Conservation (phyloP, 1,140 invertebrate species). For the Odontomachus brunneus region DNA sequence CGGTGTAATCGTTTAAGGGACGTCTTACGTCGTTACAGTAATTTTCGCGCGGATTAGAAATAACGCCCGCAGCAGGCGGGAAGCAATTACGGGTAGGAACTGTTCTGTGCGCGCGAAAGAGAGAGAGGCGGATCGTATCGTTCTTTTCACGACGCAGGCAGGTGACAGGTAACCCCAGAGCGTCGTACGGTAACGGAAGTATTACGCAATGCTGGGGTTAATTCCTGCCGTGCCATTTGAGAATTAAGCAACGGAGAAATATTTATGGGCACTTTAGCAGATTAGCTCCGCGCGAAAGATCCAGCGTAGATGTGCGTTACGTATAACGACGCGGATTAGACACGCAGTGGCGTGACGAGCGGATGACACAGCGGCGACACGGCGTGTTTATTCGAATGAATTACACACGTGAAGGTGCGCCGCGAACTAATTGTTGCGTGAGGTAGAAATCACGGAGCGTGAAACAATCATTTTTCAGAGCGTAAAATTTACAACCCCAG, state of each 20-base stretch:
- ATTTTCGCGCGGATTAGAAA: constrained; percentile 42
- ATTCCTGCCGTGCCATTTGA: constrained; percentile 55
- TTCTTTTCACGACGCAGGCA: constrained; percentile 28
- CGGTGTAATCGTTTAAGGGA: constrained; percentile 14
- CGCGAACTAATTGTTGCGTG: background rate
- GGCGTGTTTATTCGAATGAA: constrained; percentile 5
- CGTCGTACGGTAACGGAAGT: constrained; percentile 31
- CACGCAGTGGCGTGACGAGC: constrained; percentile 1
- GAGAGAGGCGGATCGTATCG: background rate
- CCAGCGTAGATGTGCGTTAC: background rate
- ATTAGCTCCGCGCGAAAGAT: constrained; percentile 31
- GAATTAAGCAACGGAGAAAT: constrained; percentile 50
- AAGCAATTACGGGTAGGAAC: constrained; percentile 26
- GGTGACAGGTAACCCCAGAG: constrained; percentile 28
- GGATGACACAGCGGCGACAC: constrained; percentile 5
- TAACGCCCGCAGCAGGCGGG: background rate
- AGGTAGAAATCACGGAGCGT: constrained; percentile 1
- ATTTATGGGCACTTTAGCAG: constrained; percentile 56
- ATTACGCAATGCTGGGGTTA: constrained; percentile 32
- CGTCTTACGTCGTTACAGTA: background rate
- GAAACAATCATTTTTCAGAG: background rate
- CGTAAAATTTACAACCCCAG: no score
- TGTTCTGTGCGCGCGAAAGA: background rate
- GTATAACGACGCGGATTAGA: constrained; percentile 21
- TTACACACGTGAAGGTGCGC: background rate